Evolutionary conservation across 2,113 vertebrate genomes (phyloP), one percentile per base, ranked within the genome.

Genomic region (Lates calcarifer): DNA sequence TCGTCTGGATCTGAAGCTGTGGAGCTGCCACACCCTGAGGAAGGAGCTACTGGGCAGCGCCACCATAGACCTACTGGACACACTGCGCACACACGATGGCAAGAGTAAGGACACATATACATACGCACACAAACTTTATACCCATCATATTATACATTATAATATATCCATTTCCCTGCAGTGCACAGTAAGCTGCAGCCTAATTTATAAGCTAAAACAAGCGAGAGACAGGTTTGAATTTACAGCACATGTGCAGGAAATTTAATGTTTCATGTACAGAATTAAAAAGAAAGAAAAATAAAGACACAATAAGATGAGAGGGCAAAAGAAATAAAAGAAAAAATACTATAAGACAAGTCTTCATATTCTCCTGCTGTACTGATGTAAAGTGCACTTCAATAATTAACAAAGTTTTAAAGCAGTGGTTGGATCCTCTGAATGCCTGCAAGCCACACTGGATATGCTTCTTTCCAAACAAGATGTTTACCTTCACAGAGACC

Each of bases 1-100:
- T 88, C 95, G 92, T 61, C 89, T 99, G 94, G 97, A 99, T 28
- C 91, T 99, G 90, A 98, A 97, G 95, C 92, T 99, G 86, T 99
- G 97, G 97, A 98, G 96, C 93, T 98, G 97, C 90, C 97, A 98
- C 89, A 96, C 97, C 14, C 92, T 98, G 93, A 95, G 96, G 87
- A 98, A 98, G 65, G 98, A 99, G 89, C 95, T 98, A 20, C 94
- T 98, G 85, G 98, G 98, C 74, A 94, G 95, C 0, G 97, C 97
- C 14, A 97, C 96, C 2, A 84, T 98, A 77, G 97, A 96, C 91
- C 96, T 99, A 6, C 90, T 96, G 90, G 96, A 91, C 78, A 94
- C 95, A 2, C 94, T 97, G 81, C 95, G 96, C 81, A 96, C 95
- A 74, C 95, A 96, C 15, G 92, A 97, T 1, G 97, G 97, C 82